A percentile compares a stretch with the other conserved stretches of the same genome.
These are phyloP conservation scores for Oscheius onirici DNA, from an alignment of 2,888 invertebrate species.

Conservation along the genomic window DNA sequence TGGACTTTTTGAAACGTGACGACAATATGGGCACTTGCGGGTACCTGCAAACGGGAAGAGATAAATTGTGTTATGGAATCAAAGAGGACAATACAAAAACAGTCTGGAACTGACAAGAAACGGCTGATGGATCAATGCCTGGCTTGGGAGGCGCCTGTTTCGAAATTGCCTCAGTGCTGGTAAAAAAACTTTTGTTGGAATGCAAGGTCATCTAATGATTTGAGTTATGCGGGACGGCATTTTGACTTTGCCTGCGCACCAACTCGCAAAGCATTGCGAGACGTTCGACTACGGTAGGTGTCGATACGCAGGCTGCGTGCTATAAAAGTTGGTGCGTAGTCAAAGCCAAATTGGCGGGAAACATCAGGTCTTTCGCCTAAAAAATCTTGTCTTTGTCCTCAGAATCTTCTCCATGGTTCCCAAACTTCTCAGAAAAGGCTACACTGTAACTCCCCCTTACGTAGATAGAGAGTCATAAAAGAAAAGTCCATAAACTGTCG, in stretches of 20 bases:
- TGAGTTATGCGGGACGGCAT: too few relatives aligned
- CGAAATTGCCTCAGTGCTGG: too few relatives aligned
- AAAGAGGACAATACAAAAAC: not conserved
- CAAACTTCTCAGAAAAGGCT: not conserved
- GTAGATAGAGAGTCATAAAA: not conserved
- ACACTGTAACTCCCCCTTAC: not conserved
- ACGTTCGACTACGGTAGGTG: too few relatives aligned
- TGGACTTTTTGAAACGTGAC: conserved; percentile 70
- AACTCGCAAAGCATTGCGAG: too few relatives aligned
- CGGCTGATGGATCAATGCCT: not conserved
- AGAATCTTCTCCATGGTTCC: not conserved
- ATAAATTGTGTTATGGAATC: not conserved
- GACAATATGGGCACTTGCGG: conserved; percentile 68
- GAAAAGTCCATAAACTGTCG: not conserved
- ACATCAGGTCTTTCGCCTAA: too few relatives aligned
- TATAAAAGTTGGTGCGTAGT: too few relatives aligned
- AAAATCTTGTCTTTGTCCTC: too few relatives aligned
- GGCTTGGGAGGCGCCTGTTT: not conserved
- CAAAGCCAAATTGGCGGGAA: too few relatives aligned
- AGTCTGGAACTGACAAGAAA: not conserved
- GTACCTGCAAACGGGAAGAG: conserved; percentile 53
- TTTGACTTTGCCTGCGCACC: too few relatives aligned
- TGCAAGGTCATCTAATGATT: too few relatives aligned
- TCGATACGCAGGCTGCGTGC: too few relatives aligned
- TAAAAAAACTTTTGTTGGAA: too few relatives aligned